Evolutionary conservation across 2,888 invertebrate genomes (phyloP).

Genomic region (Temnothorax ravouxi): DNA sequence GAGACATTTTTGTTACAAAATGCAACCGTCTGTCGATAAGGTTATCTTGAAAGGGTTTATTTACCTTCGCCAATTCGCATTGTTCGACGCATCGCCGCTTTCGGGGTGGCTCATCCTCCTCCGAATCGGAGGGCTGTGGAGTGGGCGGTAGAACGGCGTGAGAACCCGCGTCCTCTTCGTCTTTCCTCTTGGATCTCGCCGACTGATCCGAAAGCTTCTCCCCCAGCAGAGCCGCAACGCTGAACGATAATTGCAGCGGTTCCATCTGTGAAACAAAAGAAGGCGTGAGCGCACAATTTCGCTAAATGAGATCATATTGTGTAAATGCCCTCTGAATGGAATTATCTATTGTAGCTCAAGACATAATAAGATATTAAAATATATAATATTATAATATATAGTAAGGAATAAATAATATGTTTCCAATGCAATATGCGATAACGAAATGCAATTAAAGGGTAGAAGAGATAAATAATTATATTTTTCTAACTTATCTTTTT

Average conservation of each 20-base stretch:
- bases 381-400: not conserved
- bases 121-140: conserved; percentile 95
- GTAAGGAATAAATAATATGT: not conserved
- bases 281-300: not conserved
- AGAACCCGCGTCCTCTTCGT: conserved; percentile 58
- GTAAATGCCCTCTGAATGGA: not conserved
- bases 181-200: conserved; percentile 42
- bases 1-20: not conserved
- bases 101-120: conserved; percentile 89
- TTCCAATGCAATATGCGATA: not conserved
- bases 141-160: conserved; percentile 87
- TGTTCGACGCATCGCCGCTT: conserved; percentile 87
- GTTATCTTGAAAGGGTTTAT: conserved; percentile 51
- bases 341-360: not conserved
- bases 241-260: conserved; percentile 83
- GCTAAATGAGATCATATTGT: not conserved
- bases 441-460: not conserved
- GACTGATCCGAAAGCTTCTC: conserved; percentile 76
- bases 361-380: not conserved
- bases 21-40: conserved; percentile 29
- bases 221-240: conserved; percentile 84
- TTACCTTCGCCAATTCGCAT: conserved; percentile 88
- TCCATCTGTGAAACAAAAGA: conserved; percentile 77
- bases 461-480: not conserved
- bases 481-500: not conserved